Evolutionary conservation across 2,113 vertebrate species (phyloP).

Genomic region (Candoia aspera): DNA sequence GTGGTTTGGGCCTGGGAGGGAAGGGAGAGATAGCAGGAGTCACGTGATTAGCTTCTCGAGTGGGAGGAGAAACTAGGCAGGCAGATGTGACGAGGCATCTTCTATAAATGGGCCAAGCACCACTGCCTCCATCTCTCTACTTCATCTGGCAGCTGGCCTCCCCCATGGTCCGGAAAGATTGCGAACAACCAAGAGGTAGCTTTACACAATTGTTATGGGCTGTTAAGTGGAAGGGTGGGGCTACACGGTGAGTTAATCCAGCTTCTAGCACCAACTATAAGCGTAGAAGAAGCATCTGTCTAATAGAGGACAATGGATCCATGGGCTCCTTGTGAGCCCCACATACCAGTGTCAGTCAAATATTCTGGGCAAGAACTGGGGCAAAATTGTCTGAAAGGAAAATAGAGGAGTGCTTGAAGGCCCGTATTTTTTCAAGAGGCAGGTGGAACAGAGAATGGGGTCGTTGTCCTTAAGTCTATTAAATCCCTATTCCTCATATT

Average conservation of each 20-base stretch:
- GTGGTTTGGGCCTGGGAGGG: slow-evolving; percentile 34
- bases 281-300: background rate
- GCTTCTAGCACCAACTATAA: background rate
- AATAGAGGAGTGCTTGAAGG: background rate
- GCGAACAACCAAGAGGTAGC: slow-evolving; percentile 12
- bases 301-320: background rate
- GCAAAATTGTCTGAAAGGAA: background rate
- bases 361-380: background rate
- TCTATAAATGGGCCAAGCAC: slow-evolving; percentile 28
- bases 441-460: background rate
- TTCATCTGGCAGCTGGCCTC: slow-evolving; percentile 3
- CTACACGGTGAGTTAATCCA: no score
- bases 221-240: background rate
- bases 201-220: background rate
- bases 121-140: slow-evolving; percentile 18
- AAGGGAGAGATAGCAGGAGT: slow-evolving; percentile 24
- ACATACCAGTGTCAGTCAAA: background rate
- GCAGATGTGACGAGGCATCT: background rate
- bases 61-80: slow-evolving; percentile 22
- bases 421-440: background rate
- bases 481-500: background rate
- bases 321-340: background rate
- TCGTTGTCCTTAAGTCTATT: background rate
- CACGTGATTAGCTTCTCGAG: slow-evolving; percentile 23
- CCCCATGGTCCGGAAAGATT: background rate